Evolutionary conservation across 1,140 invertebrate genomes (phyloP).

Genomic region (Formica exsecta): DNA sequence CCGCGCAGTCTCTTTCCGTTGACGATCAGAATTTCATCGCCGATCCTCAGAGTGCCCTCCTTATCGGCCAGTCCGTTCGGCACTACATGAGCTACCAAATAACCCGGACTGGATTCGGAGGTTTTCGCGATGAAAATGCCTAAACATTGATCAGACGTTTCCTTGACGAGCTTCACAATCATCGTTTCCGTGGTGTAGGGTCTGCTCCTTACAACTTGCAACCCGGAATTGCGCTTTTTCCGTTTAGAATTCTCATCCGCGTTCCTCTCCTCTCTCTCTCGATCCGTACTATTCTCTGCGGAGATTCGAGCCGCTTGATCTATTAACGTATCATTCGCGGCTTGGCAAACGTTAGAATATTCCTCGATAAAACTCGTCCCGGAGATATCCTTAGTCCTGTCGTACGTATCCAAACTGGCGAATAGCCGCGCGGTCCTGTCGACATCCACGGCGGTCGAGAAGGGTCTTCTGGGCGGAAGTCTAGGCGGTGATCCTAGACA

Average conservation of each 20-base stretch:
- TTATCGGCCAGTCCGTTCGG: constrained; percentile 92
- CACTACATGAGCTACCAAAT: constrained; percentile 94
- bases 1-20: constrained; percentile 92
- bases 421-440: constrained; percentile 73
- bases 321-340: constrained; percentile 38
- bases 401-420: constrained; percentile 60
- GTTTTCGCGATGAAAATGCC: constrained; percentile 95
- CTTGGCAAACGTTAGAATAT: constrained; percentile 15
- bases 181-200: constrained; percentile 86
- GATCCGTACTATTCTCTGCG: not conserved
- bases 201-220: constrained; percentile 86
- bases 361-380: constrained; percentile 39
- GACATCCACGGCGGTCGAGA: constrained; percentile 64
- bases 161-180: constrained; percentile 90
- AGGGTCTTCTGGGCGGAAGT: constrained; percentile 78
- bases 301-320: constrained; percentile 30
- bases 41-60: constrained; percentile 91
- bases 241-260: constrained; percentile 58
- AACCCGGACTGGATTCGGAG: constrained; percentile 90
- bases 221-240: constrained; percentile 22
- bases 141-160: constrained; percentile 90
- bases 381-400: constrained; percentile 19
- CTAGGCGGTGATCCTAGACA: constrained; percentile 76
- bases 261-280: constrained; percentile 67
- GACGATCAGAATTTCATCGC: constrained; percentile 94